phyloP scores from a whole-genome alignment of 2,797 vertebrate species.

The Dendrocincla fuliginosa region DNA sequence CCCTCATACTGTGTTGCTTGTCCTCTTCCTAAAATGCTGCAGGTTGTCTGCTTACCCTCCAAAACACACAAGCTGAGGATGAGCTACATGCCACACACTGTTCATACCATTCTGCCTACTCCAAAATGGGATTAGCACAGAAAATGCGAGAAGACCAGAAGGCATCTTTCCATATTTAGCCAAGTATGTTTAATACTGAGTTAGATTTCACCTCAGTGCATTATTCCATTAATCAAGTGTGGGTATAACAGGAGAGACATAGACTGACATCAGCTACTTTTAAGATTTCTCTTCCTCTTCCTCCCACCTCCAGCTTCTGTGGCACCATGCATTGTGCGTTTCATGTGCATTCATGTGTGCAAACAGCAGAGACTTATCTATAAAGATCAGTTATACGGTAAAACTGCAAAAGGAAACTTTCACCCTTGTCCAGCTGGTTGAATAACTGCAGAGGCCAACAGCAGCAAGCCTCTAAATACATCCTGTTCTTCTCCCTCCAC shows the following conservation, averaged over 20 bases:
- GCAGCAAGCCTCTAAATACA: conserved; percentile 52
- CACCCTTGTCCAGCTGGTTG: conserved; percentile 31
- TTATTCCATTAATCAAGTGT: background rate
- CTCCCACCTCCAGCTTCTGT: background rate
- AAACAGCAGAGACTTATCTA: conserved; percentile 19
- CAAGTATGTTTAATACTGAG: conserved; percentile 7
- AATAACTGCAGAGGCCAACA: conserved; percentile 65
- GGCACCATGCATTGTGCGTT: conserved; percentile 22
- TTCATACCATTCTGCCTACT: conserved; percentile 1
- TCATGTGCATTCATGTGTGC: conserved; percentile 15
- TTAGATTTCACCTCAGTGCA: conserved; percentile 26
- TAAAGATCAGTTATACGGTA: background rate
- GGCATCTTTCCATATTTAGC: conserved; percentile 43
- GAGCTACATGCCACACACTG: background rate
- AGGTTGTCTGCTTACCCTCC: background rate
- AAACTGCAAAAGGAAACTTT: conserved; percentile 58
- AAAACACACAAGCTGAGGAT: background rate
- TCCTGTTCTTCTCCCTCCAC: conserved; percentile 29
- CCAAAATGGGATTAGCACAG: conserved; percentile 31
- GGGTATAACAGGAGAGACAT: background rate
- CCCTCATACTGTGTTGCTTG: background rate
- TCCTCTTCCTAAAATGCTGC: conserved; percentile 12
- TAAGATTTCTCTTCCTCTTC: conserved; percentile 31
- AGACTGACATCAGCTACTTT: conserved; percentile 35
- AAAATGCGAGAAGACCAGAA: conserved; percentile 58